A percentile compares a stretch with the other conserved stretches of the same genome.
Conservation (phyloP, 2,888 invertebrate genomes). For the Cosmia trapezina region DNA sequence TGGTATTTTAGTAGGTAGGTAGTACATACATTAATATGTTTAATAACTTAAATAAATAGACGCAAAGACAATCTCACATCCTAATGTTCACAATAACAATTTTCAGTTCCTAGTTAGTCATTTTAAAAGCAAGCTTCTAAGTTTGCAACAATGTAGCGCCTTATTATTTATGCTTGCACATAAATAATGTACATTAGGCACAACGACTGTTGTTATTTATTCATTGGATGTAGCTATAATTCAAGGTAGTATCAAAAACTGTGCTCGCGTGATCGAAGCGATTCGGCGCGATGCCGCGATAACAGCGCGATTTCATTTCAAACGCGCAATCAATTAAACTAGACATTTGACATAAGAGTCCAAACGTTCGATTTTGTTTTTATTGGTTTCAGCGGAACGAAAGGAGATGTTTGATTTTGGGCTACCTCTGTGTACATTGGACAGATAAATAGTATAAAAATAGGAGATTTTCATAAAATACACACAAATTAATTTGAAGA, state of each 20-base stretch:
- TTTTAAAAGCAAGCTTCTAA: constrained; percentile 9
- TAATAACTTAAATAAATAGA: not conserved
- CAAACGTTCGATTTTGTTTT: constrained; percentile 58
- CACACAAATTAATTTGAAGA: no score
- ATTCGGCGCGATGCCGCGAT: constrained; percentile 67
- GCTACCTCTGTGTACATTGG: no score
- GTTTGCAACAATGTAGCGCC: constrained; percentile 31
- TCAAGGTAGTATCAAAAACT: constrained; percentile 68
- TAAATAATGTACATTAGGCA: constrained; percentile 44
- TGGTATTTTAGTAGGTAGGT: not conserved
- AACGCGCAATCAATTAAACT: constrained; percentile 70
- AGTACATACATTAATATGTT: not conserved
- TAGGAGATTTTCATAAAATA: no score
- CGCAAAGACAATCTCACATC: no score
- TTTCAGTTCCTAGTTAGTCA: constrained; percentile 3
- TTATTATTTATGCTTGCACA: constrained; percentile 52
- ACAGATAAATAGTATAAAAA: no score
- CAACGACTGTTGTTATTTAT: constrained; percentile 58
- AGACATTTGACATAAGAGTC: constrained; percentile 64
- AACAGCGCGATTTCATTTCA: constrained; percentile 67
- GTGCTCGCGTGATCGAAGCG: constrained; percentile 70
- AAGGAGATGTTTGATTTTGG: no score
- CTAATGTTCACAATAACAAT: not conserved
- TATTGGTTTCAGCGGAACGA: constrained; percentile 55
- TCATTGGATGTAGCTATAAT: constrained; percentile 63